A percentile compares a stretch with the other conserved stretches of the same genome.
Conservation (phyloP, 2,888 invertebrate genomes). For the Stenchaetothrips biformis region DNA sequence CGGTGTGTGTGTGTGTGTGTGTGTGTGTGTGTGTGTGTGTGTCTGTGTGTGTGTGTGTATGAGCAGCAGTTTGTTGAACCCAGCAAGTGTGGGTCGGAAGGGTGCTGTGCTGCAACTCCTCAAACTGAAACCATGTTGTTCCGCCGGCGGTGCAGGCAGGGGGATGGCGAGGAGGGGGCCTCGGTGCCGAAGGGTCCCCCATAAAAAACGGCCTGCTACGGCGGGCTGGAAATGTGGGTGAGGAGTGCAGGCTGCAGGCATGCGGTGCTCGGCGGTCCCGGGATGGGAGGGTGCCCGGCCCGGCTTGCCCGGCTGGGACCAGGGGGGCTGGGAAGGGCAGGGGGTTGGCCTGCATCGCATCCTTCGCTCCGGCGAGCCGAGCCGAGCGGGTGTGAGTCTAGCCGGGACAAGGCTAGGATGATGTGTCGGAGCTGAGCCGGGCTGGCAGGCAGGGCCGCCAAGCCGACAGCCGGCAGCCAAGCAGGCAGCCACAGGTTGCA, state of each 20-base stretch:
- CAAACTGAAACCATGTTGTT: too few species aligned
- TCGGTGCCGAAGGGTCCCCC: too few species aligned
- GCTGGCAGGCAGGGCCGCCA: background rate
- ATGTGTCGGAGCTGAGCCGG: background rate
- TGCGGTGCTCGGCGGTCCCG: background rate
- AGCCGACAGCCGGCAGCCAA: background rate
- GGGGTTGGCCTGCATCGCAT: too few species aligned
- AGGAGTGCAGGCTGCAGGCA: background rate
- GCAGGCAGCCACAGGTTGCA: slow-evolving; percentile 19
- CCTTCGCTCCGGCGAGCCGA: too few species aligned
- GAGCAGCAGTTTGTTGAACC: background rate
- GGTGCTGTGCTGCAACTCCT: background rate
- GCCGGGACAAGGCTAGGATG: background rate
- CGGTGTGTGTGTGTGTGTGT: background rate
- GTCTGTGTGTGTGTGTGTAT: background rate
- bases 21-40: background rate
- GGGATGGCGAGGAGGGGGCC: background rate
- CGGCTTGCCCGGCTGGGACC: background rate
- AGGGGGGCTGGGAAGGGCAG: background rate
- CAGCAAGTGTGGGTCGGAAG: background rate
- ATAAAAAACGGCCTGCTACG: too few species aligned
- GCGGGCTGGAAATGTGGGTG: slow-evolving; percentile 9
- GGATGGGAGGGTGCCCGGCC: background rate
- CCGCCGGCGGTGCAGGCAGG: background rate
- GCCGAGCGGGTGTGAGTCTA: background rate